A percentile compares a stretch with the other conserved stretches of the same genome.
Evolutionary conservation across 2,113 vertebrate genomes (phyloP).

Genomic region (Lepisosteus osseus): DNA sequence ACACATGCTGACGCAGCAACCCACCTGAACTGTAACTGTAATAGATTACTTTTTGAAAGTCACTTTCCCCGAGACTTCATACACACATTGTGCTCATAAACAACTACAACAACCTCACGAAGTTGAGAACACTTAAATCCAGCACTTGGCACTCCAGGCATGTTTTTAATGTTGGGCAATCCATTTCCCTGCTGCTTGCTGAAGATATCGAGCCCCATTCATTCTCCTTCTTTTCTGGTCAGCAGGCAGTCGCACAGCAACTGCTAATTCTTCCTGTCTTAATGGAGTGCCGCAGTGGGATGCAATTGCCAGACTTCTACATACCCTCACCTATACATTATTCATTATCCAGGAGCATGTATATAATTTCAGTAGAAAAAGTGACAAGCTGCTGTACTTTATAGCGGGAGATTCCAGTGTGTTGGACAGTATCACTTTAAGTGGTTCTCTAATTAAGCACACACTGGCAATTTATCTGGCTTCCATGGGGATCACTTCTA

Average conservation of each 20-base stretch:
- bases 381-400: neutral
- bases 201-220: neutral
- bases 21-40: too few relatives aligned
- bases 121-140: too few relatives aligned
- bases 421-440: neutral
- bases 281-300: too few relatives aligned
- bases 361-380: neutral
- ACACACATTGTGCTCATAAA: too few relatives aligned
- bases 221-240: neutral
- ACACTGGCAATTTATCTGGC: neutral
- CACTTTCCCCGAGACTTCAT: too few relatives aligned
- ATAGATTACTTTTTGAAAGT: too few relatives aligned
- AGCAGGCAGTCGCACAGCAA: neutral
- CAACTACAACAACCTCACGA: too few relatives aligned
- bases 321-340: neutral
- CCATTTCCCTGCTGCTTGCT: neutral
- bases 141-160: too few relatives aligned
- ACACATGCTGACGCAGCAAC: too few relatives aligned
- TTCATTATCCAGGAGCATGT: neutral
- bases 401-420: neutral
- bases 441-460: neutral
- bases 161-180: too few relatives aligned
- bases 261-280: neutral
- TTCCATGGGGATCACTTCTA: neutral
- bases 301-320: neutral